Conservation (phyloP, 2,797 vertebrate genomes). For the Falco cherrug region DNA sequence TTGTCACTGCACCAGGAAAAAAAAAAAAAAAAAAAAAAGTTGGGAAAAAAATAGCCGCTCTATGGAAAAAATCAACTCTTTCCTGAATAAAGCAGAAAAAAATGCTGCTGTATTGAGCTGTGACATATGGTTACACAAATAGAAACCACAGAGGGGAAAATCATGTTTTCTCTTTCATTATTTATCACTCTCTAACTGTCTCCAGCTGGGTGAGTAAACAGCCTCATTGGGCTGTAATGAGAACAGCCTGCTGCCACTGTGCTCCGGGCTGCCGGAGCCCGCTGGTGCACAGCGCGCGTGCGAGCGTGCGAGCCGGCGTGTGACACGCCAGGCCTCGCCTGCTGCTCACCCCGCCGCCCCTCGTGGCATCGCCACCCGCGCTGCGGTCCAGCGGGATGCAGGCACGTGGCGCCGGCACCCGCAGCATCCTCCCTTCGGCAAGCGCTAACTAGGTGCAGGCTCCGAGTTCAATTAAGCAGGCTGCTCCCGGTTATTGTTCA, state of each 20-base stretch:
- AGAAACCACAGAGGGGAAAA: constrained; percentile 86
- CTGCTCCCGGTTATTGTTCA: constrained; percentile 53
- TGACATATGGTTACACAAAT: constrained; percentile 86
- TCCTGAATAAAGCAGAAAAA: constrained; percentile 75
- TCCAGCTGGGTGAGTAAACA: constrained; percentile 95
- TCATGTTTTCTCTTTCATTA: constrained; percentile 89
- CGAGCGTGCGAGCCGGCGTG: neutral
- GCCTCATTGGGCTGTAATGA: constrained; percentile 92
- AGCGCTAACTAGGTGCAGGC: constrained; percentile 44
- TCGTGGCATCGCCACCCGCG: neutral
- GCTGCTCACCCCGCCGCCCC: neutral
- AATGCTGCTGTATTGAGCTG: constrained; percentile 77
- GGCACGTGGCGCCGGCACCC: neutral
- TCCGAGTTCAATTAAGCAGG: constrained; percentile 31
- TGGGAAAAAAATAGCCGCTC: constrained; percentile 28
- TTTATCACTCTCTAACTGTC: constrained; percentile 89
- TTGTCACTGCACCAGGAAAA: neutral
- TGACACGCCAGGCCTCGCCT: neutral
- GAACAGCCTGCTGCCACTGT: constrained; percentile 87
- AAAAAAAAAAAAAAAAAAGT: neutral
- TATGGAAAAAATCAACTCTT: constrained; percentile 80
- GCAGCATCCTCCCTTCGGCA: neutral
- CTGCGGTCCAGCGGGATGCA: accelerated
- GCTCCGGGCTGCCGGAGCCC: constrained; percentile 73
- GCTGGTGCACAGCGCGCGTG: neutral